Percentiles rank a stretch among this genome's conserved stretches.
These are phyloP conservation scores for Baccha elongata DNA, from an alignment of 2,888 invertebrate species.

Conservation along the genomic window DNA sequence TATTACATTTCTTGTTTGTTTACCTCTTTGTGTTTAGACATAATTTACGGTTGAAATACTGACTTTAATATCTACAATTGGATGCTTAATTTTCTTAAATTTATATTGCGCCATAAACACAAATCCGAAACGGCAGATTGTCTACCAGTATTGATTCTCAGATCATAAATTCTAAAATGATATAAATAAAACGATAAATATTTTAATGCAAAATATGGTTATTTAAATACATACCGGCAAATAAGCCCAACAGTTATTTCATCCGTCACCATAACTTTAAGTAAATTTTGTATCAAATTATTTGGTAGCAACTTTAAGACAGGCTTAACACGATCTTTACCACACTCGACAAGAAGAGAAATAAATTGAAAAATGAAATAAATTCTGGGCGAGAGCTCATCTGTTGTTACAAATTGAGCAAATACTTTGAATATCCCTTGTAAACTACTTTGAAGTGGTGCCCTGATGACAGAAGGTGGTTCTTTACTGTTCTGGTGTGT, in stretches of 20 bases:
- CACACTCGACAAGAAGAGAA: constrained; percentile 89
- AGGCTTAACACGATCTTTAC: constrained; percentile 87
- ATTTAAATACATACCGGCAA: constrained; percentile 75
- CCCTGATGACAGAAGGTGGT: constrained; percentile 83
- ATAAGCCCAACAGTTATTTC: constrained; percentile 81
- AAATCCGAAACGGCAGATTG: constrained; percentile 94
- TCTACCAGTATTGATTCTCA: constrained; percentile 88
- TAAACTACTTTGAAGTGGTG: constrained; percentile 86
- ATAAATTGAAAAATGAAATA: constrained; percentile 92
- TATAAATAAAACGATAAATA: no score
- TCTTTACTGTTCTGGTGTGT: constrained; percentile 74
- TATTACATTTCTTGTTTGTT: no score
- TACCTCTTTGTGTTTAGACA: not conserved
- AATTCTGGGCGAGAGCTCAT: constrained; percentile 92
- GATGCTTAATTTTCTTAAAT: constrained; percentile 83
- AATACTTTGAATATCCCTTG: constrained; percentile 89
- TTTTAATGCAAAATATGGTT: no score
- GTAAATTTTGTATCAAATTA: constrained; percentile 89
- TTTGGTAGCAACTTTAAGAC: constrained; percentile 90
- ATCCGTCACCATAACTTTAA: constrained; percentile 85
- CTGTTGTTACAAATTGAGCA: constrained; percentile 85
- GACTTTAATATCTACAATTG: constrained; percentile 76
- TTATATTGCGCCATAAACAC: constrained; percentile 92
- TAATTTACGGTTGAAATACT: constrained; percentile 20
- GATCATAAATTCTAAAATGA: constrained; percentile 86